These are phyloP conservation scores for Drosophila recens DNA, from an alignment of 2,888 invertebrate species.

Conservation along the genomic window DNA sequence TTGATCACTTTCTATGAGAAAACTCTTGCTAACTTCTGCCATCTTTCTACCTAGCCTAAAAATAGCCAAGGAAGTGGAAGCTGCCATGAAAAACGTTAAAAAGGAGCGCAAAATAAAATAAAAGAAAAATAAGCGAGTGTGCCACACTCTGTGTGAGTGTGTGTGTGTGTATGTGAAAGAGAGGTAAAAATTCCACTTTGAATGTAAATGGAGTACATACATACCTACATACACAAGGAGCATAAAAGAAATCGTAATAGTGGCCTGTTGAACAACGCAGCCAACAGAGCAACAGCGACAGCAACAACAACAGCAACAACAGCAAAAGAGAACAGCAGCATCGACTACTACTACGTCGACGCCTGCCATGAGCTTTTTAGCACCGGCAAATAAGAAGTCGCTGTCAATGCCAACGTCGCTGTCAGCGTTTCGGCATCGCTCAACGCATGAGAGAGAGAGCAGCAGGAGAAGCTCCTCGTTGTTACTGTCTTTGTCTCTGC, in stretches of 20 bases:
- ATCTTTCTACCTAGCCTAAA: constrained; percentile 49
- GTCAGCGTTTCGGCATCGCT: constrained; percentile 24
- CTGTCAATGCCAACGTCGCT: constrained; percentile 20
- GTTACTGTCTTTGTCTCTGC: constrained; percentile 17
- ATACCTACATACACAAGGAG: constrained; percentile 23
- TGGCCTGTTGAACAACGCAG: constrained; percentile 79
- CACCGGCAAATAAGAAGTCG: constrained; percentile 36
- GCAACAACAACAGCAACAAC: constrained; percentile 34
- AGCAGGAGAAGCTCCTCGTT: constrained; percentile 11
- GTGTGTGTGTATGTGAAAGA: constrained; percentile 24
- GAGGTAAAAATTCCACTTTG: constrained; percentile 60
- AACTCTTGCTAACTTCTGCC: constrained; percentile 5
- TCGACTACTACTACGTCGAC: constrained; percentile 24
- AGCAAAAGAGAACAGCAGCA: constrained; percentile 14
- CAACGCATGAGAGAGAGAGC: constrained; percentile 38
- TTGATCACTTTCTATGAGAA: neutral
- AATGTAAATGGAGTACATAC: constrained; percentile 55
- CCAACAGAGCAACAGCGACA: constrained; percentile 34
- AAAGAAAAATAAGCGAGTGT: constrained; percentile 33
- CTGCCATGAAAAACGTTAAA: constrained; percentile 23
- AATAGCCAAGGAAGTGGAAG: constrained; percentile 46
- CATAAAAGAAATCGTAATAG: constrained; percentile 67
- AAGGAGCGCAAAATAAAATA: constrained; percentile 30
- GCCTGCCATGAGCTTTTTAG: constrained; percentile 46
- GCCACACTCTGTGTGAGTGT: constrained; percentile 14